Base-by-base conservation (phyloP, 2,797 vertebrate genomes). In the Cheirogaleus major region DNA sequence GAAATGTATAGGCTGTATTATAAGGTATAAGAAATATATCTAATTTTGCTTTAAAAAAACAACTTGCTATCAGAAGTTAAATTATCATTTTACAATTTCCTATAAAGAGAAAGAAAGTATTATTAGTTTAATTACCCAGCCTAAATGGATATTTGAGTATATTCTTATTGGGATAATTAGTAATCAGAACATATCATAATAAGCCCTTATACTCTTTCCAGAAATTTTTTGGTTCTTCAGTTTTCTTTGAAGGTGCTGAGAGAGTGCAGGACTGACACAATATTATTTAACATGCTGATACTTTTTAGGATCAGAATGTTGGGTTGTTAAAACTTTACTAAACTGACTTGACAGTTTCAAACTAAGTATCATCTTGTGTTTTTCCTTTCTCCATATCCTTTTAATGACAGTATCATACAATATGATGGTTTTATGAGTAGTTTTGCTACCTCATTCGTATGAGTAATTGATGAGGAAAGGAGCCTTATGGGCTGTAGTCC, bases 381-480 rank as follows among this genome's bases (percentile, higher is more conserved):
- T 98, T 98, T 98, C 96, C 96, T 97, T 98, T 89, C 81, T 98
- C 97, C 93, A 48, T 96, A 95, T 98, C 91, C 98, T 98, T 98
- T 97, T 69, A 96, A 98, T 98, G 97, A 98, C 97, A 98, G 88
- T 98, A 97, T 98, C 97, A 98, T 98, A 95, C 95, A 98, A 96
- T 97, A 97, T 91, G 97, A 98, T 97, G 97, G 94, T 97, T 98
- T 98, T 98, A 75, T 97, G 97, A 98, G 98, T 41, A 25, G 93
- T 98, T 98, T 98, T 98, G 95, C 98, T 98, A 97, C 96, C 96
- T 98, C 98, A 98, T 98, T 98, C 98, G 98, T 96, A 97, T 98
- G 91, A 98, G 92, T 98, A 98, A 98, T 98, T 98, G 98, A 98
- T 98, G 98, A 95, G 94, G 96, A 98, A 98, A 93, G 98, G 93